Conservation (phyloP, 2,797 vertebrate genomes). For the Cuniculus paca region DNA sequence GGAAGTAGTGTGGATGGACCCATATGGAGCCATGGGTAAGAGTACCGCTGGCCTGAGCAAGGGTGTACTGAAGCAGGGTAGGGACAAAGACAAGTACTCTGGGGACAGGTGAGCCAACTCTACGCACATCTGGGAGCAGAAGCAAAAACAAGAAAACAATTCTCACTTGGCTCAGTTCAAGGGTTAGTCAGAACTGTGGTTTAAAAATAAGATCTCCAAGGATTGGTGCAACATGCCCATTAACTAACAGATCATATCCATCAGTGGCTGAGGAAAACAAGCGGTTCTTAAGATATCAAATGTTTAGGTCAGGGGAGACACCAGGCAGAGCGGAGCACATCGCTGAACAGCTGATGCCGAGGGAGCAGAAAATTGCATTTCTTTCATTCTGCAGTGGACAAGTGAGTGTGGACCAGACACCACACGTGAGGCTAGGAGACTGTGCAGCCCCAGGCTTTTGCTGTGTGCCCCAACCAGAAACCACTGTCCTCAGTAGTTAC, state of each 20-base stretch:
- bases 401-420: neutral
- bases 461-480: neutral
- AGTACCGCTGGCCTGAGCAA: neutral
- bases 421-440: neutral
- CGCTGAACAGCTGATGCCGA: neutral
- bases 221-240: neutral
- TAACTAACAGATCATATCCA: neutral
- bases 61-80: neutral
- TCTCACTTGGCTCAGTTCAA: neutral
- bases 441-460: neutral
- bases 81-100: neutral
- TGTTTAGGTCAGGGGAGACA: neutral
- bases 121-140: neutral
- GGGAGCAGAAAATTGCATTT: neutral
- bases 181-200: neutral
- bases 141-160: neutral
- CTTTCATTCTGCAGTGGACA: neutral
- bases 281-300: neutral
- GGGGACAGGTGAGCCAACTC: too few relatives aligned
- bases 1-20: neutral
- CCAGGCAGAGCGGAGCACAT: neutral
- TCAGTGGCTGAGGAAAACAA: neutral
- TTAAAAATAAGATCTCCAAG: constrained; percentile 42
- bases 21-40: too few relatives aligned
- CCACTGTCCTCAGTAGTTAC: neutral